A percentile compares a stretch with the other conserved stretches of the same genome.
Evolutionary conservation across 2,888 invertebrate species (phyloP).

Genomic region (Vanessa cardui): DNA sequence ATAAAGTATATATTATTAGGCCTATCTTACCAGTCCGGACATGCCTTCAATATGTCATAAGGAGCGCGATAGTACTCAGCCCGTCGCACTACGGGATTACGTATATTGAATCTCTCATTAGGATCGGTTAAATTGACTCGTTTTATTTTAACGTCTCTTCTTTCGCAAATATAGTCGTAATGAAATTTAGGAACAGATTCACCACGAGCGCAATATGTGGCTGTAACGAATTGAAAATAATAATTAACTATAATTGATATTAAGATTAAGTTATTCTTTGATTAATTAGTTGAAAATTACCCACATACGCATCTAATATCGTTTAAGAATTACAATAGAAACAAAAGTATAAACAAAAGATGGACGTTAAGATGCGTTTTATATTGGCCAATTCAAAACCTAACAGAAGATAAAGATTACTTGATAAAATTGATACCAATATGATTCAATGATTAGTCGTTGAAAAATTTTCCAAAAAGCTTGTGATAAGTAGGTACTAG

Average conservation of each 20-base stretch:
- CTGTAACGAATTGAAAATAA: conserved; percentile 43
- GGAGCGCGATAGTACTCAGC: conserved; percentile 76
- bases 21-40: conserved; percentile 70
- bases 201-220: conserved; percentile 69
- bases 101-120: conserved; percentile 72
- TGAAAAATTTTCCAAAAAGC: too few relatives aligned
- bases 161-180: conserved; percentile 76
- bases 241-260: too few relatives aligned
- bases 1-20: too few relatives aligned
- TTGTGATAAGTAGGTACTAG: too few relatives aligned
- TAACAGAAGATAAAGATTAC: too few relatives aligned
- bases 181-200: conserved; percentile 73
- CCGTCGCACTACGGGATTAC: conserved; percentile 69
- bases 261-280: not conserved
- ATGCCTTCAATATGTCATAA: conserved; percentile 73
- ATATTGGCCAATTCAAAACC: too few relatives aligned
- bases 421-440: too few relatives aligned
- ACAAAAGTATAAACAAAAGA: too few relatives aligned
- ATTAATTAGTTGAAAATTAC: not conserved
- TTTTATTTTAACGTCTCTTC: conserved; percentile 71
- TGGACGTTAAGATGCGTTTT: too few relatives aligned
- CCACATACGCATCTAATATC: too few relatives aligned
- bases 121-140: conserved; percentile 71
- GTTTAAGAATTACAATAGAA: too few relatives aligned
- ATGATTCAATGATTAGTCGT: too few relatives aligned